Conservation (phyloP, 2,113 vertebrate genomes). For the Rhinogobius similis region DNA sequence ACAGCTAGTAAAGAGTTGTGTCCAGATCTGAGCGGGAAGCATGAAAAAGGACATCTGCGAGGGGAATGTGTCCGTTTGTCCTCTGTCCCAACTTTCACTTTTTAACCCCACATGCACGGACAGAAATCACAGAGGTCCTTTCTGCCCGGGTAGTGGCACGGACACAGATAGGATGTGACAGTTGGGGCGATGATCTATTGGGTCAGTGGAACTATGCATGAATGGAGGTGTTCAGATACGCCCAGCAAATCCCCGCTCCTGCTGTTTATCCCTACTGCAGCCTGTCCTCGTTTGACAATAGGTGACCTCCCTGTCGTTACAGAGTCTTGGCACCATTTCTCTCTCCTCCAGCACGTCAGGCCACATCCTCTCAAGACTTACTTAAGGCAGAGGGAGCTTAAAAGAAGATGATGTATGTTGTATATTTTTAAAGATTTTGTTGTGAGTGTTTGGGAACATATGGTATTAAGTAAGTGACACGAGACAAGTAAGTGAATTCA, state of each 20-base stretch:
- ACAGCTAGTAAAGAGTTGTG: slow-evolving; percentile 22
- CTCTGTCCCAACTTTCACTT: slow-evolving; percentile 36
- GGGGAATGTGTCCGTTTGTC: slow-evolving; percentile 21
- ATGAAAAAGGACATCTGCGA: slow-evolving; percentile 29
- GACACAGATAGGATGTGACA: slow-evolving; percentile 53
- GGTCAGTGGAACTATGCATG: slow-evolving; percentile 61
- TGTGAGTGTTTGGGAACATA: neutral
- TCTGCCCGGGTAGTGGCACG: slow-evolving; percentile 57
- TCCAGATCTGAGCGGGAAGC: slow-evolving; percentile 18
- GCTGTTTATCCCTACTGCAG: slow-evolving; percentile 32
- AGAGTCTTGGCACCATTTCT: slow-evolving; percentile 22
- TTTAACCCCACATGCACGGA: slow-evolving; percentile 12
- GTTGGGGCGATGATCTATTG: slow-evolving; percentile 54
- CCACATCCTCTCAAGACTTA: slow-evolving; percentile 4
- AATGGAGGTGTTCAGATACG: slow-evolving; percentile 50
- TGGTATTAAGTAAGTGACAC: neutral
- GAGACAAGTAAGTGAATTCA: neutral
- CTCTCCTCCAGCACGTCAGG: slow-evolving; percentile 1
- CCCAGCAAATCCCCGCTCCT: slow-evolving; percentile 46
- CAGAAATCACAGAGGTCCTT: slow-evolving; percentile 26
- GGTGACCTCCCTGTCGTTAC: slow-evolving; percentile 26
- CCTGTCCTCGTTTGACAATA: slow-evolving; percentile 30
- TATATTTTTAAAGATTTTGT: neutral
- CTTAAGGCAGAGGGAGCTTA: neutral
- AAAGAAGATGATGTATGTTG: neutral